Conservation (phyloP, 2,113 vertebrate genomes). For the Lasiurus borealis region DNA sequence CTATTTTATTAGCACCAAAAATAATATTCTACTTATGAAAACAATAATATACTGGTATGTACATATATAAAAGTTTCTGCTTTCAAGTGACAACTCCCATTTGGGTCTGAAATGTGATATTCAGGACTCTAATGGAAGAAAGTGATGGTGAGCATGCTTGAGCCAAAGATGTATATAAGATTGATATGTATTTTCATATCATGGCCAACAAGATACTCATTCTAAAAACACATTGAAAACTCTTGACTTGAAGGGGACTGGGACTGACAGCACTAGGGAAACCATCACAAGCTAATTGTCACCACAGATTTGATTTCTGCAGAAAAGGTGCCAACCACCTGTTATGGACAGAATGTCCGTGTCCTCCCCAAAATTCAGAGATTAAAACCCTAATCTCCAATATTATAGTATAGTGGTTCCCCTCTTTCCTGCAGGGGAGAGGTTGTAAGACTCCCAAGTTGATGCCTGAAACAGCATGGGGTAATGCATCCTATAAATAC, state of each 20-base stretch:
- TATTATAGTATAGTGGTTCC: neutral
- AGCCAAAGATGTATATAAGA: neutral
- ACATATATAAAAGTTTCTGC: neutral
- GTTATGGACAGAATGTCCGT: neutral
- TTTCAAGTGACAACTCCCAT: neutral
- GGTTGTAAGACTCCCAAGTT: neutral
- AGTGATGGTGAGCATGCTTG: neutral
- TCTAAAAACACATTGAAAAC: neutral
- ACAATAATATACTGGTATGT: neutral
- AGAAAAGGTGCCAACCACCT: neutral
- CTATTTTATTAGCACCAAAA: slow-evolving; percentile 15
- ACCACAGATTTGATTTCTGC: neutral
- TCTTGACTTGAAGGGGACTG: neutral
- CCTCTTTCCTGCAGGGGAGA: neutral
- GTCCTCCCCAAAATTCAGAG: neutral
- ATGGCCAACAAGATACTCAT: neutral
- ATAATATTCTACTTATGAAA: neutral
- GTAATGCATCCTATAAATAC: neutral
- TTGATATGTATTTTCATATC: neutral
- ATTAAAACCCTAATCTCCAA: neutral
- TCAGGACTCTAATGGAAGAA: neutral
- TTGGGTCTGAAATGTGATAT: neutral
- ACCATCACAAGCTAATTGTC: no score
- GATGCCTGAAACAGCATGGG: neutral
- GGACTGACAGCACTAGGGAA: neutral